These are phyloP conservation scores for Podabrus alpinus DNA, from an alignment of 2,888 invertebrate species.

Conservation along the genomic window DNA sequence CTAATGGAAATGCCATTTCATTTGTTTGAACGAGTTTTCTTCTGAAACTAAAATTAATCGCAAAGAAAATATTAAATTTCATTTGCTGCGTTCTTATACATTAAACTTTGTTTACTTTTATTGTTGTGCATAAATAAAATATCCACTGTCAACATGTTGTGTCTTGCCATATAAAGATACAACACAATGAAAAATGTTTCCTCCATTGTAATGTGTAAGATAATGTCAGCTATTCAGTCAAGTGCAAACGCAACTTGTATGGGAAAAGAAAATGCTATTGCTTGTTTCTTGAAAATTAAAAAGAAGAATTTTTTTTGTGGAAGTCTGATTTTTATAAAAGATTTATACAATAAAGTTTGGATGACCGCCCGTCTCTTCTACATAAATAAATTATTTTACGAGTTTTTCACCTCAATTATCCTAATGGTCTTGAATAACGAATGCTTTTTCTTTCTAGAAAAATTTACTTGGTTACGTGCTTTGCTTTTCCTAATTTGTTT, in stretches of 20 bases:
- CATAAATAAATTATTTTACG: not conserved
- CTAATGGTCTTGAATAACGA: not conserved
- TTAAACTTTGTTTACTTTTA: not conserved
- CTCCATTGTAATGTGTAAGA: not conserved
- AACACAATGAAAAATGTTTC: not conserved
- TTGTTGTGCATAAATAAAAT: slow-evolving; percentile 19
- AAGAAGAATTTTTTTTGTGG: not conserved
- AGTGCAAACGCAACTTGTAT: not conserved
- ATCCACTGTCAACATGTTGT: slow-evolving; percentile 14
- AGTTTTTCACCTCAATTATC: not conserved
- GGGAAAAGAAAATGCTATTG: not conserved
- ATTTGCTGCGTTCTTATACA: not conserved
- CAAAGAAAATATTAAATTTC: not conserved
- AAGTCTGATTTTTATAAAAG: not conserved
- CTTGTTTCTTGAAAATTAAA: not conserved
- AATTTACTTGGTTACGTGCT: not conserved
- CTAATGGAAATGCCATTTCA: not conserved
- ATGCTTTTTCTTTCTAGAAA: not conserved
- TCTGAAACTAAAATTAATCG: not conserved
- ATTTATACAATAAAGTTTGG: not conserved
- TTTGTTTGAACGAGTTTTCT: not conserved
- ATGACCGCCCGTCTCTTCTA: not conserved
- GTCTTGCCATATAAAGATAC: slow-evolving; percentile 15
- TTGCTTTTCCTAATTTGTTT: not conserved
- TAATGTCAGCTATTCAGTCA: not conserved